A percentile compares a stretch with the other conserved stretches of the same genome.
These are phyloP conservation scores for Acanthopagrus latus DNA, from an alignment of 2,797 vertebrate species.

Conservation along the genomic window DNA sequence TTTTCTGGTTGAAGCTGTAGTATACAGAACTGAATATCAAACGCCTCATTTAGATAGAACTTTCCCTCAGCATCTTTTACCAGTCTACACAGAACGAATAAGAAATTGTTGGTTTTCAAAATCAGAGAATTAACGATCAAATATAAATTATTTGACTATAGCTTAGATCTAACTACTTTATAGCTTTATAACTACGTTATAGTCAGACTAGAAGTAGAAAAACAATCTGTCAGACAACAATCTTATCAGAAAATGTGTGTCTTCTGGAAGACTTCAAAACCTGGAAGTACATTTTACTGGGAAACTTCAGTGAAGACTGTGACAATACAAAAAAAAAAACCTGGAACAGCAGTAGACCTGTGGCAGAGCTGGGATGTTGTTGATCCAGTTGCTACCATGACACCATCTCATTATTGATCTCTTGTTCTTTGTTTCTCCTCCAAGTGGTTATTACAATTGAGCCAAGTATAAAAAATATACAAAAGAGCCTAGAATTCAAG, in stretches of 20 bases:
- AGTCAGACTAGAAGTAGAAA: not conserved
- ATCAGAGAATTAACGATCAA: not conserved
- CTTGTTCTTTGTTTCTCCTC: no score
- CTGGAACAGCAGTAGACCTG: not conserved
- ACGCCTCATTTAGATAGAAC: not conserved
- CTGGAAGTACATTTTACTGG: not conserved
- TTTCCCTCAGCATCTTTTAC: not conserved
- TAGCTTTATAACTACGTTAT: no score
- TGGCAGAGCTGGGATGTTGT: no score
- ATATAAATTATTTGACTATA: not conserved
- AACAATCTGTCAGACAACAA: not conserved
- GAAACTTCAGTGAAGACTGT: not conserved
- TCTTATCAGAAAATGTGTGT: not conserved
- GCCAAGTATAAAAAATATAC: no score
- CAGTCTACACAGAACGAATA: not conserved
- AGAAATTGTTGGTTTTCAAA: conserved; percentile 1
- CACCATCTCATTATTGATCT: no score
- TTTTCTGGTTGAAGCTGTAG: not conserved
- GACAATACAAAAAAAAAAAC: not conserved
- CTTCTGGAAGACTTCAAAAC: not conserved
- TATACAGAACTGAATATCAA: not conserved
- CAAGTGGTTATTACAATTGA: no score
- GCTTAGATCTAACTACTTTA: not conserved
- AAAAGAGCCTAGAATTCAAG: no score
- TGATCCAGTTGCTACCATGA: no score